Conservation (phyloP, 2,888 invertebrate genomes). For the Timandra comae region DNA sequence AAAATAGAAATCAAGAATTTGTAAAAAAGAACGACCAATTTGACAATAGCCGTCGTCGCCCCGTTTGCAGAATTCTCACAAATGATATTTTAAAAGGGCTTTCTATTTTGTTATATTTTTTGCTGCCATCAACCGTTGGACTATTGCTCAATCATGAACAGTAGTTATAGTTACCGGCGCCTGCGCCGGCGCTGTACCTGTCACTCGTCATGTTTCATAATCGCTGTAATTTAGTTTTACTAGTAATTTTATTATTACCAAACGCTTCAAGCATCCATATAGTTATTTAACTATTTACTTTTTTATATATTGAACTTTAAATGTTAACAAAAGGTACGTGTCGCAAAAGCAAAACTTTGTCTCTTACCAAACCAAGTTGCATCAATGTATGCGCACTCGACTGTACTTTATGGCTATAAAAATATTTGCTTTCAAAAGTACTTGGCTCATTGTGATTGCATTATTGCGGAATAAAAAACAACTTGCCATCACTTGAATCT, state of each 20-base stretch:
- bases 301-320: too few relatives aligned
- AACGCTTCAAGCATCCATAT: too few relatives aligned
- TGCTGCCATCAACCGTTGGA: conserved; percentile 9
- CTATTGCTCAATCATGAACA: conserved; percentile 1
- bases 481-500: too few relatives aligned
- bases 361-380: conserved; percentile 21
- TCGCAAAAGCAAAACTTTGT: conserved; percentile 6
- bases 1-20: too few relatives aligned
- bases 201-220: neutral
- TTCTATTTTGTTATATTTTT: conserved; percentile 15
- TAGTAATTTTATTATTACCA: too few relatives aligned
- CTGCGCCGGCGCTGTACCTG: too few relatives aligned
- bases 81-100: conserved; percentile 15
- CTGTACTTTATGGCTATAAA: conserved; percentile 18
- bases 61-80: conserved; percentile 16
- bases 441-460: neutral
- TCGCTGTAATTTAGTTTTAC: too few relatives aligned
- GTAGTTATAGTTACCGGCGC: too few relatives aligned
- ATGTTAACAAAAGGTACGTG: too few relatives aligned
- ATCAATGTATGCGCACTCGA: conserved; percentile 17
- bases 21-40: too few relatives aligned
- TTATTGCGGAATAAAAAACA: neutral
- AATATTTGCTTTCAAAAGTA: conserved; percentile 18
- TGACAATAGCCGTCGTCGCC: conserved; percentile 11
- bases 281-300: too few relatives aligned